Evolutionary conservation across 2,113 vertebrate species (phyloP), one percentile per base, ranked within the genome.

Genomic region (Ornithorhynchus anatinus): DNA sequence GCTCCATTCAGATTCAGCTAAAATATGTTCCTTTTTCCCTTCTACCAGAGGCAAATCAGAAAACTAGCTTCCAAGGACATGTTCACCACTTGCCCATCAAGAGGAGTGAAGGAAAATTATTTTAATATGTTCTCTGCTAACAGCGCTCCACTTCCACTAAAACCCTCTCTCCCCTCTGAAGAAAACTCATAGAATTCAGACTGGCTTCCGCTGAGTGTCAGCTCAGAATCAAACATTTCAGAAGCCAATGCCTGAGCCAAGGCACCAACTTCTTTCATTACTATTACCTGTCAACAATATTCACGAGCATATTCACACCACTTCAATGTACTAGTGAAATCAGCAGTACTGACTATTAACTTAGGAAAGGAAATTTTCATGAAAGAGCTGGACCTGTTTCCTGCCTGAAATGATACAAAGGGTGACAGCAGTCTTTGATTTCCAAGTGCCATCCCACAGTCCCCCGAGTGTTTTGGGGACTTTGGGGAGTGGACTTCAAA

Each of bases 231-330:
- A 4, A 58, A 3, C 35, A 29, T 1, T 0, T 37, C 57, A 66
- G 69, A 80, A 33, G 31, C 81, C 36, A 77, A 23, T 72, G 44
- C n/a, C n/a, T n/a, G n/a, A n/a, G n/a, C n/a, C n/a, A n/a, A n/a
- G n/a, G n/a, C n/a, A n/a, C n/a, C n/a, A n/a, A n/a, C n/a, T n/a
- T n/a, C n/a, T n/a, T n/a, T n/a, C n/a, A n/a, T n/a, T n/a, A n/a
- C n/a, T n/a, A n/a, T n/a, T n/a, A n/a, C n/a, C n/a, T n/a, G n/a
- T n/a, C n/a, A n/a, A n/a, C n/a, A n/a, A n/a, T n/a, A n/a, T n/a
- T n/a, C n/a, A n/a, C n/a, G n/a, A n/a, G n/a, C n/a, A n/a, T n/a
- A n/a, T n/a, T n/a, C n/a, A n/a, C n/a, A n/a, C n/a, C n/a, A n/a
- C n/a, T n/a, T n/a, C n/a, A n/a, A n/a, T n/a, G n/a, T n/a, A n/a